Evolutionary conservation across 2,888 invertebrate species (phyloP), one percentile per base, ranked within the genome.

Genomic region (Scelioninae gen. 1): DNA sequence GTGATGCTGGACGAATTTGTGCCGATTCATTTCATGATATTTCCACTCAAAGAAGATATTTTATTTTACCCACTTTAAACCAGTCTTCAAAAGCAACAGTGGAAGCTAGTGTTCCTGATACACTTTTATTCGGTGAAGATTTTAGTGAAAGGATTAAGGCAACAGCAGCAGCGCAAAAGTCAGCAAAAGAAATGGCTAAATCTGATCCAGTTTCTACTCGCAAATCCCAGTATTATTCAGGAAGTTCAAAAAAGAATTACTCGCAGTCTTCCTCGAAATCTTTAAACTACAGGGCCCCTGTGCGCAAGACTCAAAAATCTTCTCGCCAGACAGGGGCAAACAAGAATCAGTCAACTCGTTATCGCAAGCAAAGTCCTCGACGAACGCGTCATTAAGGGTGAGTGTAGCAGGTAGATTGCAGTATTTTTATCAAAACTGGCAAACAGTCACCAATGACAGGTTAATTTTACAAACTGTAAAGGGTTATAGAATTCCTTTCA

Each of bases 201-300:
- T 13, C 23, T 23, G 23, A 23, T 23, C 23, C 23, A 23, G 23
- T 23, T 23, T 23, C 23, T 23, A 23, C 23, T 23, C 23, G 23
- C 23, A 23, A 23, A 4, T 4, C 23, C 23, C 23, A 23, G 23
- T 23, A 23, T 23, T 23, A 23, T 23, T 23, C 23, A 23, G 23
- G 23, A 23, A 23, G 23, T 23, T 23, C 23, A 23, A 23, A 23
- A 4, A 23, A 23, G 23, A 23, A 23, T 23, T 23, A 23, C 23
- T 23, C 23, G 23, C 23, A 23, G 1, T 23, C 23, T 23, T 23
- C 23, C 4, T 23, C 23, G 23, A 23, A 23, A 23, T 23, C 29
- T n/a, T 66, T 13, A 53, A 66, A 66, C 68, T 68, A 5, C 43
- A 40, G 29, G 32, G 55, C 68, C 68, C 68, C 68, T n/a, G 32